Conservation (phyloP, 1,140 invertebrate species). For the Pteromalus puparum region DNA sequence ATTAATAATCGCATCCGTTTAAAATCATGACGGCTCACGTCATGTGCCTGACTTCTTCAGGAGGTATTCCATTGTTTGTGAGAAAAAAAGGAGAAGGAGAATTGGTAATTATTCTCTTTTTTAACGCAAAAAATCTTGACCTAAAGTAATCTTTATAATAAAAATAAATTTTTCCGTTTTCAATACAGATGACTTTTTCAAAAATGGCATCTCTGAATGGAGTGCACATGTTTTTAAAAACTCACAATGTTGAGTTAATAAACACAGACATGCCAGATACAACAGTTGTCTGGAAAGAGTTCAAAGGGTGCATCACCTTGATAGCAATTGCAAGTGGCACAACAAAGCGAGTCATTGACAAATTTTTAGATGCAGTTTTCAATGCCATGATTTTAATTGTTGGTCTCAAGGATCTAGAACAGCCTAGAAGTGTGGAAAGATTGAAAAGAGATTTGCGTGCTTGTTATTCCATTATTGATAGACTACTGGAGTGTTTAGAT, state of each 20-base stretch:
- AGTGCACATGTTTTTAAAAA: constrained; percentile 89
- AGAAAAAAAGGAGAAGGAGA: constrained; percentile 82
- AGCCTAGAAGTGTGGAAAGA: constrained; percentile 85
- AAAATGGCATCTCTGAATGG: constrained; percentile 88
- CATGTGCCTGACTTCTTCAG: constrained; percentile 82
- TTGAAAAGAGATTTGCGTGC: constrained; percentile 87
- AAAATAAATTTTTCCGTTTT: neutral
- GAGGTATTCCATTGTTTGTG: constrained; percentile 84
- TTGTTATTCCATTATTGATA: constrained; percentile 84
- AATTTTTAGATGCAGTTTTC: constrained; percentile 83
- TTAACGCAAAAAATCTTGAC: neutral
- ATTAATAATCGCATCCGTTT: neutral
- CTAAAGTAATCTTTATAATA: neutral
- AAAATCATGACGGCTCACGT: constrained; percentile 80
- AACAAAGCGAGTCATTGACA: constrained; percentile 78
- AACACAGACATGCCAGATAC: constrained; percentile 82
- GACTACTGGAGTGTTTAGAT: constrained; percentile 83
- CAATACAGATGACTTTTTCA: constrained; percentile 84
- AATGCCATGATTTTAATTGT: constrained; percentile 85
- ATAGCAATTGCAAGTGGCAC: constrained; percentile 82
- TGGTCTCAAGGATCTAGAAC: constrained; percentile 85
- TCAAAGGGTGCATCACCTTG: constrained; percentile 79
- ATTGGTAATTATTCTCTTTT: constrained; percentile 73
- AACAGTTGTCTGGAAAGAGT: constrained; percentile 86
- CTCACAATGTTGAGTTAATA: constrained; percentile 80